Base-by-base conservation (phyloP, 1,140 invertebrate genomes). In the Drosophila burlai region DNA sequence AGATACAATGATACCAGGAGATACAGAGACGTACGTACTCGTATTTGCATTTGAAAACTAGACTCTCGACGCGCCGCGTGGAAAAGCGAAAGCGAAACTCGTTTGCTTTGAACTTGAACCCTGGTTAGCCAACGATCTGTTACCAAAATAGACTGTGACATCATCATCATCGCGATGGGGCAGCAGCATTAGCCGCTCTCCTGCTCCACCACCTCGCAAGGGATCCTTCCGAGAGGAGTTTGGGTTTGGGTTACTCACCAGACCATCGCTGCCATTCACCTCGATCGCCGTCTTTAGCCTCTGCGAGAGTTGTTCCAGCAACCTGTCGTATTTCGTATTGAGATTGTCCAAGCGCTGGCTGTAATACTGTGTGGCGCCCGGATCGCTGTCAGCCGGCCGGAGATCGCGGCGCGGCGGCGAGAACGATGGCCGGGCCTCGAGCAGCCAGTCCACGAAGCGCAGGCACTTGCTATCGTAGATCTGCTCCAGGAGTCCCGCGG, bases 391-490 rank as follows among this genome's bases (percentile, higher is more conserved):
- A 36, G 81, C 73, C 57, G 85, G 83, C 59, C 91, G 91, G 29
- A 93, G 76, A 78, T 93, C 92, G n/a, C 91, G 81, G 38, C 92
- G 91, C 58, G 92, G 92, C 34, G 91, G 91, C 31, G 92, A 92
- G 67, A 93, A 93, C 59, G 92, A 93, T 34, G 92, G 92, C 61
- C 92, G 81, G 29, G 79, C 91, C 92, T 97, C 96, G 87, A 99
- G 95, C 57, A 98, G 94, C 93, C 96, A 96, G 85, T 98, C 97
- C 79, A 96, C 95, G 94, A 97, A 99, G 69, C 97, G 96, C 93
- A 97, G 96, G 92, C 99, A 96, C 86, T 93, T 93, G 76, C 91
- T 90, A 65, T 97, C 97, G 94, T 98, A 98, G 91, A 98, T 98
- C 92, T 93, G 57, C 60, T 49, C 49, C 43, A 49, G 38, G n/a